A percentile compares a stretch with the other conserved stretches of the same genome.
phyloP scores from a whole-genome alignment of 2,113 vertebrate genomes.

The Cryptotis parvus region DNA sequence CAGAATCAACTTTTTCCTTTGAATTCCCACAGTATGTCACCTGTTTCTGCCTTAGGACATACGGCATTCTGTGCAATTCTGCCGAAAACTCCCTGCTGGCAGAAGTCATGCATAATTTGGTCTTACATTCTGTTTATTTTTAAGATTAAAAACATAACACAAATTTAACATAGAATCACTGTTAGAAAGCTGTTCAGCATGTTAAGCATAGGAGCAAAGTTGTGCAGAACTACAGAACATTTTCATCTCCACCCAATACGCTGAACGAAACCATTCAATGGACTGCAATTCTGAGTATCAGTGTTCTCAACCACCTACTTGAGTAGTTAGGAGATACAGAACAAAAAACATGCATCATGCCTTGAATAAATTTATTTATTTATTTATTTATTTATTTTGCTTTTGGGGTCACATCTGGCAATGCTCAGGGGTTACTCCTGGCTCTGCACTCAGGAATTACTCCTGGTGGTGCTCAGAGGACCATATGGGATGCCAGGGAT shows the following conservation, averaged over 20 bases:
- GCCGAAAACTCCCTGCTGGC: neutral
- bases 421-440: no score
- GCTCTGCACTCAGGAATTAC: no score
- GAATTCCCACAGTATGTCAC: neutral
- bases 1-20: neutral
- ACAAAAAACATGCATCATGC: neutral
- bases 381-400: no score
- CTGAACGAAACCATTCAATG: neutral
- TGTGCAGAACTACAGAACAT: neutral
- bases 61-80: neutral
- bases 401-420: no score
- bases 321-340: neutral
- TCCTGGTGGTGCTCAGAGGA: no score
- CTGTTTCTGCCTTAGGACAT: neutral
- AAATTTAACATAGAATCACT: neutral
- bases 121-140: neutral
- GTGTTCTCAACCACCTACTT: neutral
- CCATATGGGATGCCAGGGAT: no score
- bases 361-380: neutral
- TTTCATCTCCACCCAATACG: neutral
- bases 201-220: neutral
- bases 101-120: neutral
- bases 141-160: neutral
- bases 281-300: neutral
- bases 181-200: neutral